A percentile compares a stretch with the other conserved stretches of the same genome.
Evolutionary conservation across 2,113 vertebrate genomes (phyloP).

Genomic region (Potamarius usumacintae): DNA sequence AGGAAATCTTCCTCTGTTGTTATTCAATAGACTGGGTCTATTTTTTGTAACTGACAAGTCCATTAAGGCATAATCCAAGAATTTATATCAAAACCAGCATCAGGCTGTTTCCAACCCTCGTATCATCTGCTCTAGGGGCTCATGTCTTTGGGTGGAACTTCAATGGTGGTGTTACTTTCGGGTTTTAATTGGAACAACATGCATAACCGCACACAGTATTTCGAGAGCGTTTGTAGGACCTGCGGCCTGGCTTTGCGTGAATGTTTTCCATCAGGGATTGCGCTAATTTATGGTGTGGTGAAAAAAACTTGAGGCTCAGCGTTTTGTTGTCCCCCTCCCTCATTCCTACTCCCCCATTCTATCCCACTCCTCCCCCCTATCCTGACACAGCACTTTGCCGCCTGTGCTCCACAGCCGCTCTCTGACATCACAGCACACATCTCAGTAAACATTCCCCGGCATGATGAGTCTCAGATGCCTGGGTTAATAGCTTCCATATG

Average conservation of each 20-base stretch:
- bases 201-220: conserved; percentile 40
- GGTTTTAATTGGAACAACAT: conserved; percentile 42
- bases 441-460: conserved; percentile 52
- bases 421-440: conserved; percentile 55
- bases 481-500: conserved; percentile 52
- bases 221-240: conserved; percentile 41
- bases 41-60: conserved; percentile 32
- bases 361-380: neutral
- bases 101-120: conserved; percentile 36
- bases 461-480: conserved; percentile 54
- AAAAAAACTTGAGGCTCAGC: conserved; percentile 54
- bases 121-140: conserved; percentile 37
- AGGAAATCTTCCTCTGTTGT: conserved; percentile 40
- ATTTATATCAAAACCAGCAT: conserved; percentile 43
- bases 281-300: conserved; percentile 50
- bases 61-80: conserved; percentile 41
- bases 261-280: conserved; percentile 51
- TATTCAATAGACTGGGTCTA: conserved; percentile 24
- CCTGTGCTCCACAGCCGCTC: conserved; percentile 44
- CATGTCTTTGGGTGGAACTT: conserved; percentile 48
- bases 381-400: conserved; percentile 50
- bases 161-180: conserved; percentile 47
- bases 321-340: conserved; percentile 28
- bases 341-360: neutral
- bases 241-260: conserved; percentile 36